These are phyloP conservation scores for Bellardia bayeri DNA, from an alignment of 2,888 invertebrate species.

Conservation along the genomic window DNA sequence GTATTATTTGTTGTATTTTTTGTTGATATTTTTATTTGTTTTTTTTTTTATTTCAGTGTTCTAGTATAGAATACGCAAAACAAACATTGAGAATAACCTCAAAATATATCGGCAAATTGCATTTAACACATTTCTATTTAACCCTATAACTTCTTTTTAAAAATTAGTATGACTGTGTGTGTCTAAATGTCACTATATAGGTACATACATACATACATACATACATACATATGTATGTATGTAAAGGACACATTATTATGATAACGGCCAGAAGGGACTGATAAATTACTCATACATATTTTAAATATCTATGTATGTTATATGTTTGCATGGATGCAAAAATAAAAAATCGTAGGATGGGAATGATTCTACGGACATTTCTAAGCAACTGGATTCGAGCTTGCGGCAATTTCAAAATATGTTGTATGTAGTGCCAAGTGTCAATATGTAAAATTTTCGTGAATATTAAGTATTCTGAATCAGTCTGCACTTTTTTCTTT, in stretches of 20 bases:
- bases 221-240: neutral
- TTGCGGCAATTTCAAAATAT: no score
- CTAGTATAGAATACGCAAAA: slow-evolving; percentile 49
- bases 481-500: no score
- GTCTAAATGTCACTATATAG: neutral
- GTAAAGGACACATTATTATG: neutral
- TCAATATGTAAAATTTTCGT: no score
- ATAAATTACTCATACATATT: neutral
- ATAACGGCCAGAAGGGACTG: neutral
- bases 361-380: no score
- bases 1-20: slow-evolving; percentile 2
- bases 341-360: no score
- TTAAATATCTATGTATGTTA: no score
- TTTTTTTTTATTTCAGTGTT: slow-evolving; percentile 37
- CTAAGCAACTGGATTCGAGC: no score
- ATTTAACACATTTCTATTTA: slow-evolving; percentile 36
- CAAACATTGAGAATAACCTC: slow-evolving; percentile 66
- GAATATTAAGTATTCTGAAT: no score
- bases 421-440: no score
- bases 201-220: no score
- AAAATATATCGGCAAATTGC: slow-evolving; percentile 60
- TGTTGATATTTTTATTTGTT: slow-evolving; percentile 13
- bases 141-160: slow-evolving; percentile 40
- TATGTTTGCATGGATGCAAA: no score
- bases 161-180: neutral